A percentile compares a stretch with the other conserved stretches of the same genome.
Conservation (phyloP, 2,888 invertebrate species). For the Lasioglossum pauxillum region DNA sequence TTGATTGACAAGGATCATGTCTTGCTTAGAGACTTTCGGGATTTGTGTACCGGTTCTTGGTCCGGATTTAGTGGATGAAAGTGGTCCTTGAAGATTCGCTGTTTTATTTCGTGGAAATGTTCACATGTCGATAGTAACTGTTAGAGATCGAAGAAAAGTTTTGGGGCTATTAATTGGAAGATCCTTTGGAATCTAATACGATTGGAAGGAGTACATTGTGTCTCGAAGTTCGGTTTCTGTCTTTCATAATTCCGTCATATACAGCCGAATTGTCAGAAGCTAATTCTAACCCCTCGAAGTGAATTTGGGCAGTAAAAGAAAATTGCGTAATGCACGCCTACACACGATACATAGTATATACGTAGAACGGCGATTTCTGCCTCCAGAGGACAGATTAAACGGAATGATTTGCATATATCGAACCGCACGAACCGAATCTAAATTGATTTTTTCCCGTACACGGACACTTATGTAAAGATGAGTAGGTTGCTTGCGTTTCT, state of each 20-base stretch:
- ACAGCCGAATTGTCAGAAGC: background rate
- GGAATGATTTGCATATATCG: constrained; percentile 3
- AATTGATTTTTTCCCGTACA: background rate
- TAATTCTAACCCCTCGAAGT: background rate
- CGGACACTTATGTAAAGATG: background rate
- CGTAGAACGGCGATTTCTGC: background rate
- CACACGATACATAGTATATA: background rate
- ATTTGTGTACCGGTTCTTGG: background rate
- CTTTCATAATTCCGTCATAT: background rate
- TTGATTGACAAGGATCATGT: background rate
- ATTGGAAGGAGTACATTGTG: background rate
- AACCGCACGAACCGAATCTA: background rate
- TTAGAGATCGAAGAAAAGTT: background rate
- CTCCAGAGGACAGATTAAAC: background rate
- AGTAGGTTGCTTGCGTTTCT: background rate
- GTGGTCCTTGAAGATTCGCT: background rate
- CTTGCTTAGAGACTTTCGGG: background rate
- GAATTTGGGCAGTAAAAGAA: background rate
- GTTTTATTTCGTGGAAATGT: background rate
- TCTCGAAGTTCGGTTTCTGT: background rate
- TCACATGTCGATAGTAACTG: background rate
- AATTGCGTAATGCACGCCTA: background rate
- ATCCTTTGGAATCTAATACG: background rate
- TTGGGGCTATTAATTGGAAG: background rate
- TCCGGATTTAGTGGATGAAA: background rate